These are phyloP conservation scores for Argyresthia goedartella DNA, from an alignment of 2,888 invertebrate genomes.

Conservation along the genomic window DNA sequence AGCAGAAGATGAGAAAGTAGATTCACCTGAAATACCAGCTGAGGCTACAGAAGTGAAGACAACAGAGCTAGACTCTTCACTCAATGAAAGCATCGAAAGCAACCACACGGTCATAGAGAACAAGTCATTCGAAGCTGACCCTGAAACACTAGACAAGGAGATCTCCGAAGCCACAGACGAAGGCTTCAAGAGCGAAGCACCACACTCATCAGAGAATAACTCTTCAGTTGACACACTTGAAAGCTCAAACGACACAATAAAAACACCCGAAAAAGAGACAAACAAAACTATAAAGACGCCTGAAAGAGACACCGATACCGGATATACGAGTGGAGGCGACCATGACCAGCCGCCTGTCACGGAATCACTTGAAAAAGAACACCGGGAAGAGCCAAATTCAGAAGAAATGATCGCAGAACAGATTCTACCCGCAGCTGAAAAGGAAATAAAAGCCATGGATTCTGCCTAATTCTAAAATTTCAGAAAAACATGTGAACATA, in stretches of 20 bases:
- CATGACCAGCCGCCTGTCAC: slow-evolving; percentile 11
- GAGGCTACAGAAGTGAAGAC: not conserved
- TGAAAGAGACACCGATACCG: slow-evolving; percentile 27
- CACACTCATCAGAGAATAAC: slow-evolving; percentile 22
- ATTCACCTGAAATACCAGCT: not conserved
- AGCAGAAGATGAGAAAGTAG: not conserved
- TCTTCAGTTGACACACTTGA: slow-evolving; percentile 24
- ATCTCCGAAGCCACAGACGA: slow-evolving; percentile 10
- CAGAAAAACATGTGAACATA: not conserved
- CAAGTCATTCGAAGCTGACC: slow-evolving; percentile 30
- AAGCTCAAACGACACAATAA: slow-evolving; percentile 25
- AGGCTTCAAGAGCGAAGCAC: slow-evolving; percentile 13
- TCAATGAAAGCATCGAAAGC: slow-evolving; percentile 44
- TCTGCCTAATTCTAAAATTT: no score
- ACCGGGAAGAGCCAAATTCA: not conserved
- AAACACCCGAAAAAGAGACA: slow-evolving; percentile 28
- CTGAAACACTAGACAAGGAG: slow-evolving; percentile 19
- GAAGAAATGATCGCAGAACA: not conserved
- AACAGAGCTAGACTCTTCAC: slow-evolving; percentile 25
- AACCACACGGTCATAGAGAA: slow-evolving; percentile 53
- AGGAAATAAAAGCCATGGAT: no score
- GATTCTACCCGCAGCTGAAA: no score
- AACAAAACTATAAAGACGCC: slow-evolving; percentile 31
- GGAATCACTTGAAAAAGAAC: not conserved
- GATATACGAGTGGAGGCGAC: slow-evolving; percentile 26